phyloP scores from a whole-genome alignment of 2,888 invertebrate genomes.

The Imbricaverruca yamaguchii region DNA sequence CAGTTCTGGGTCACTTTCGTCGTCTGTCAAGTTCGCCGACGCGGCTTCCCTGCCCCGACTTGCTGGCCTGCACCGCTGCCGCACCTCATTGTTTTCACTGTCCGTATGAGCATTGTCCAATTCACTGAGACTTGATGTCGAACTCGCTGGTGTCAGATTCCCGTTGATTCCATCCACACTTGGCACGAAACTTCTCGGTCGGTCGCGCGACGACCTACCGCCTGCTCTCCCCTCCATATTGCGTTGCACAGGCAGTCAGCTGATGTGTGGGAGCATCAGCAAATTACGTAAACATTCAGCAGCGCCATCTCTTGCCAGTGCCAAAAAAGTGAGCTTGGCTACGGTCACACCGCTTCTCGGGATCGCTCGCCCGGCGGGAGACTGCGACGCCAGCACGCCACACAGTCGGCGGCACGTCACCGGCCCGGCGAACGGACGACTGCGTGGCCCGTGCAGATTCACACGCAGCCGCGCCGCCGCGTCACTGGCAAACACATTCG shows the following conservation, averaged over 20 bases:
- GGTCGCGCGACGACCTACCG: not conserved
- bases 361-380: not conserved
- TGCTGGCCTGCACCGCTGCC: constrained; percentile 26
- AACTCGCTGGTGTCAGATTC: constrained; percentile 24
- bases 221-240: constrained; percentile 12
- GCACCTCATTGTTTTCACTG: constrained; percentile 22
- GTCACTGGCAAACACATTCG: no score
- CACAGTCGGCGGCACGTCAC: no score
- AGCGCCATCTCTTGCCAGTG: not conserved
- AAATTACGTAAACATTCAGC: not conserved
- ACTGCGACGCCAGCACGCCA: not conserved
- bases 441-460: no score
- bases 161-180: constrained; percentile 19
- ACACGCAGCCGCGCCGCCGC: no score
- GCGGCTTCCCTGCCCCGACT: constrained; percentile 24
- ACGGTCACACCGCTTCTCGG: not conserved
- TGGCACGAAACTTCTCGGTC: not conserved
- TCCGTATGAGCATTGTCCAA: constrained; percentile 30
- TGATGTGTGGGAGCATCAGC: not conserved
- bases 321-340: not conserved
- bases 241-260: not conserved
- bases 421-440: no score
- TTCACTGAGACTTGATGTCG: constrained; percentile 24
- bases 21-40: constrained; percentile 39
- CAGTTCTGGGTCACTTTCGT: constrained; percentile 51